phyloP scores from a whole-genome alignment of 2,888 invertebrate species.

The Brenthis ino region DNA sequence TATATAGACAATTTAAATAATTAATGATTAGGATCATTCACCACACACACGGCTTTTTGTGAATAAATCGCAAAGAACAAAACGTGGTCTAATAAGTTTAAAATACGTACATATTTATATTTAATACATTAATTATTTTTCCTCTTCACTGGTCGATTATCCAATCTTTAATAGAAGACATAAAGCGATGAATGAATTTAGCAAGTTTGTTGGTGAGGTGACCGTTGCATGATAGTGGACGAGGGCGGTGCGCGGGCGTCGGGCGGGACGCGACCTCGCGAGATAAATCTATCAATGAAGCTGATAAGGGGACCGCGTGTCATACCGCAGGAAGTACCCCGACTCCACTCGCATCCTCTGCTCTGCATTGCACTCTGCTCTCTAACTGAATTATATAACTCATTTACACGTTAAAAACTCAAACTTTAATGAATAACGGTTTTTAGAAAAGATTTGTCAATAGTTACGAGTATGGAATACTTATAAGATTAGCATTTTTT shows the following conservation, averaged over 20 bases:
- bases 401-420: too few species aligned
- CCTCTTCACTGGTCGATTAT: not conserved
- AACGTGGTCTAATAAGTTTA: too few species aligned
- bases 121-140: too few species aligned
- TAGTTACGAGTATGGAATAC: too few species aligned
- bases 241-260: conserved; percentile 32
- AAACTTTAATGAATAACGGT: too few species aligned
- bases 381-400: conserved; percentile 42
- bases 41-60: too few species aligned
- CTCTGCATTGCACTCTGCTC: conserved; percentile 47
- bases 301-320: conserved; percentile 75
- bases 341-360: conserved; percentile 64
- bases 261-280: conserved; percentile 66
- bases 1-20: too few species aligned
- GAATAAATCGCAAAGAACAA: too few species aligned
- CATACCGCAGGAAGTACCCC: conserved; percentile 73
- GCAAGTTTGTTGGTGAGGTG: conserved; percentile 32
- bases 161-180: not conserved
- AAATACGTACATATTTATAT: too few species aligned
- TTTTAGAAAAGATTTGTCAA: too few species aligned
- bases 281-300: conserved; percentile 81
- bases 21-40: too few species aligned
- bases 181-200: conserved; percentile 21
- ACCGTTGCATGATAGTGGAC: conserved; percentile 36
- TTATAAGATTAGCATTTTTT: too few species aligned